phyloP scores from a whole-genome alignment of 2,113 vertebrate species.

The Amblyornis subalaris region DNA sequence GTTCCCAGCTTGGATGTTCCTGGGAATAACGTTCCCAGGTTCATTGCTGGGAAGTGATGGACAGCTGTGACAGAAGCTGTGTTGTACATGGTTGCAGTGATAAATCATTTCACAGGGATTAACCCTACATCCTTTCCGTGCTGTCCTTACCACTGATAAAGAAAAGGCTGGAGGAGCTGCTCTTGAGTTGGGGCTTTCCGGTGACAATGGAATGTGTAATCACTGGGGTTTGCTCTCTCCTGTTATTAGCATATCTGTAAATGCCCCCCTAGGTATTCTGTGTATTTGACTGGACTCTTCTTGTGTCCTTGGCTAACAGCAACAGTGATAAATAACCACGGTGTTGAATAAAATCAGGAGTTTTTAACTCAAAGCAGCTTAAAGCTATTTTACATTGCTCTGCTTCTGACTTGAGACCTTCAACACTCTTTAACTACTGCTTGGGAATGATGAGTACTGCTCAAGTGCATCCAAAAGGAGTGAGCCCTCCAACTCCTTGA shows the following conservation, averaged over 20 bases:
- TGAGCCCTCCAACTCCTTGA: not conserved
- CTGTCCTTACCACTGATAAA: not conserved
- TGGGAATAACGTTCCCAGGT: not conserved
- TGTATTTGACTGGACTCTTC: not conserved
- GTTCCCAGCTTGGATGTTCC: not conserved
- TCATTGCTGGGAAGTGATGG: not conserved
- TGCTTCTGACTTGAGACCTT: not conserved
- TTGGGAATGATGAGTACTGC: not conserved
- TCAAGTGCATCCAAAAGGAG: not conserved
- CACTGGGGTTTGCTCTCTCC: not conserved
- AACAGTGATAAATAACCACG: not conserved
- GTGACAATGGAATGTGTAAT: not conserved
- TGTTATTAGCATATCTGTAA: not conserved
- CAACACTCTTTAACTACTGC: not conserved
- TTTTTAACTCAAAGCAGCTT: not conserved
- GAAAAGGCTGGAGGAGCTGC: not conserved
- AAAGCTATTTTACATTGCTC: not conserved
- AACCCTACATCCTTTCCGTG: not conserved
- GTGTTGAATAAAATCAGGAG: not conserved
- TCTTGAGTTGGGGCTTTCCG: not conserved
- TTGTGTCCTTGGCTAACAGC: not conserved
- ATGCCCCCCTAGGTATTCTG: not conserved
- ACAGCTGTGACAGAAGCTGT: not conserved
- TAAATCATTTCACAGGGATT: not conserved
- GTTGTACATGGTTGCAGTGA: not conserved